A percentile compares a stretch with the other conserved stretches of the same genome.
Conservation (phyloP, 1,140 invertebrate species). For the Eulimnadia texana region DNA sequence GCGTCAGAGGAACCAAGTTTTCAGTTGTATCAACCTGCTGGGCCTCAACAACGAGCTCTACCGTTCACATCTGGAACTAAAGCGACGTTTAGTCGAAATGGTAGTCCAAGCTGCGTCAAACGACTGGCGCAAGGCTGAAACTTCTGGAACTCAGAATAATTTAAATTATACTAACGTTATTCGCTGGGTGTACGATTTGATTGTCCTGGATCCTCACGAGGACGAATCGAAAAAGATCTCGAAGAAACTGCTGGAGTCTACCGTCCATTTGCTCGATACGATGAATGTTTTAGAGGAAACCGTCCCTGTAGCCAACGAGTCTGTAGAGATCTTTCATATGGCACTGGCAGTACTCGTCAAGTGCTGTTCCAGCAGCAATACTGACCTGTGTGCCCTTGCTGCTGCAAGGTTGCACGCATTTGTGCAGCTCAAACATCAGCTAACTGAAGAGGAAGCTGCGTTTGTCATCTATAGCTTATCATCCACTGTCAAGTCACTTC, state of each 20-base stretch:
- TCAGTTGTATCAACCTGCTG: conserved; percentile 44
- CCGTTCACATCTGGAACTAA: conserved; percentile 38
- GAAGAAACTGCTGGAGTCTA: conserved; percentile 38
- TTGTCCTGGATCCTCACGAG: conserved; percentile 36
- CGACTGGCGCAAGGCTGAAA: conserved; percentile 32
- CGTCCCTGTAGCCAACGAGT: conserved; percentile 32
- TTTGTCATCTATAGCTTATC: conserved; percentile 31
- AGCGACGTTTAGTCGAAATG: conserved; percentile 43
- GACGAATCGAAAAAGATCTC: conserved; percentile 37
- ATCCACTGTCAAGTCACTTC: not conserved
- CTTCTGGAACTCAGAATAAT: conserved; percentile 27
- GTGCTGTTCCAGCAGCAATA: conserved; percentile 37
- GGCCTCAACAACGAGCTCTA: conserved; percentile 42
- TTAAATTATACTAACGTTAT: conserved; percentile 40
- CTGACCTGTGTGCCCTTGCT: conserved; percentile 42
- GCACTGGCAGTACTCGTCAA: conserved; percentile 35
- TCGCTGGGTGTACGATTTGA: conserved; percentile 41
- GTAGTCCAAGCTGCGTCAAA: conserved; percentile 39
- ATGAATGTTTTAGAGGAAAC: conserved; percentile 38
- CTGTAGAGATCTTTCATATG: conserved; percentile 41
- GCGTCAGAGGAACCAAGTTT: conserved; percentile 36
- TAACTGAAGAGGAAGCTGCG: conserved; percentile 37
- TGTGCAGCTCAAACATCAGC: conserved; percentile 38
- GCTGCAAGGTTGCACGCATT: conserved; percentile 43
- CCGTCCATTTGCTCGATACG: conserved; percentile 37